Evolutionary conservation across 2,797 vertebrate genomes (phyloP).

Genomic region (Danio jaintianensis): DNA sequence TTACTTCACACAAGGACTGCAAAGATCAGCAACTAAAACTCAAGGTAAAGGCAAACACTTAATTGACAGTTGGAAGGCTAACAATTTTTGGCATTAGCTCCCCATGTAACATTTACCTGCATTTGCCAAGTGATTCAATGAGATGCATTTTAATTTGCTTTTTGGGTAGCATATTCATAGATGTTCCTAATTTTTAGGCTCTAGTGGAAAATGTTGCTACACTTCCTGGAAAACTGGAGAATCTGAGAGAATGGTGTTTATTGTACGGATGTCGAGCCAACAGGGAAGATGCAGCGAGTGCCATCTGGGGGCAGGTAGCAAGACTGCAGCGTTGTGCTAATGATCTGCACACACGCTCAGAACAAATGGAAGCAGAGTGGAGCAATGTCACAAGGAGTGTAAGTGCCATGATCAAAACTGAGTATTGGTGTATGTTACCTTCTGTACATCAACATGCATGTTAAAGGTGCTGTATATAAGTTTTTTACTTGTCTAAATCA

Average conservation of each 20-base stretch:
- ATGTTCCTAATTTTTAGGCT: constrained; percentile 60
- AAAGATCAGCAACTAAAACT: constrained; percentile 77
- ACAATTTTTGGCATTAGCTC: neutral
- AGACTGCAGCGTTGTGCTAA: constrained; percentile 70
- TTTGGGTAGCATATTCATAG: neutral
- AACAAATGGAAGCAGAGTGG: constrained; percentile 83
- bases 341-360: constrained; percentile 76
- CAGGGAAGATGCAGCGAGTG: constrained; percentile 61
- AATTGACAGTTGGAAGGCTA: neutral
- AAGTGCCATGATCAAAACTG: constrained; percentile 37
- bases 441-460: neutral
- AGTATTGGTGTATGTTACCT: no score
- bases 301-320: constrained; percentile 79
- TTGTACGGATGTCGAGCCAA: constrained; percentile 70
- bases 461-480: no score
- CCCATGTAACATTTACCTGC: neutral
- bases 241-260: constrained; percentile 75
- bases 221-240: constrained; percentile 60
- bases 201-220: constrained; percentile 67
- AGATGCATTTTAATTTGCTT: no score
- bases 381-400: constrained; percentile 75
- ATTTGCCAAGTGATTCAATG: neutral
- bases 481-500: no score
- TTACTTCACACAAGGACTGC: constrained; percentile 83
- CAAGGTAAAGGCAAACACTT: constrained; percentile 71